A percentile compares a stretch with the other conserved stretches of the same genome.
Conservation (phyloP, 2,888 invertebrate genomes). For the Coelogynopora nodosa region DNA sequence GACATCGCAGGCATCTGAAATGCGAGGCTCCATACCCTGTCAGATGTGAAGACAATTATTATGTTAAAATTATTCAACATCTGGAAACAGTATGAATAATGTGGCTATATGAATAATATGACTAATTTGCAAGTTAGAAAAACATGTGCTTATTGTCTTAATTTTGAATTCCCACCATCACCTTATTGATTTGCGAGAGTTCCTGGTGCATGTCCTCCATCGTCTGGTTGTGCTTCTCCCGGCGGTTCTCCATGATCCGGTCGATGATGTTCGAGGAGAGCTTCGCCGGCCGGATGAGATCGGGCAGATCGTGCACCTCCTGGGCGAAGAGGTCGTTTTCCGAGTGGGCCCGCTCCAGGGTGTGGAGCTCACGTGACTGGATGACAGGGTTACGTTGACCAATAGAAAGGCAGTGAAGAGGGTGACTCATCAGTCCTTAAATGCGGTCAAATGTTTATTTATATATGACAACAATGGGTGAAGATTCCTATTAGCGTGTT, state of each 20-base stretch:
- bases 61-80: too few relatives aligned
- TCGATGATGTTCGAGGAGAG: slow-evolving; percentile 57
- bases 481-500: too few relatives aligned
- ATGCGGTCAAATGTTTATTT: too few relatives aligned
- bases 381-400: too few relatives aligned
- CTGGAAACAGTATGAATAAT: too few relatives aligned
- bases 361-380: slow-evolving; percentile 34
- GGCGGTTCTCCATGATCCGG: slow-evolving; percentile 55
- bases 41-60: too few relatives aligned
- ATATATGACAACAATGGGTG: too few relatives aligned
- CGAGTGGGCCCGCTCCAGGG: slow-evolving; percentile 48
- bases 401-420: too few relatives aligned
- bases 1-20: slow-evolving; percentile 52
- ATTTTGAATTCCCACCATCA: not conserved
- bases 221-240: slow-evolving; percentile 58
- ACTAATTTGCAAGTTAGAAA: too few relatives aligned
- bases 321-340: slow-evolving; percentile 51
- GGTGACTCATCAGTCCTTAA: too few relatives aligned
- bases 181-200: slow-evolving; percentile 52
- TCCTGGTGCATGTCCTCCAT: slow-evolving; percentile 60
- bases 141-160: too few relatives aligned
- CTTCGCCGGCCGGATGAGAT: slow-evolving; percentile 51
- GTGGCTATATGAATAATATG: too few relatives aligned
- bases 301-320: slow-evolving; percentile 49
- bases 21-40: slow-evolving; percentile 57